Evolutionary conservation across 2,797 vertebrate species (phyloP).

Genomic region (Choloepus didactylus): DNA sequence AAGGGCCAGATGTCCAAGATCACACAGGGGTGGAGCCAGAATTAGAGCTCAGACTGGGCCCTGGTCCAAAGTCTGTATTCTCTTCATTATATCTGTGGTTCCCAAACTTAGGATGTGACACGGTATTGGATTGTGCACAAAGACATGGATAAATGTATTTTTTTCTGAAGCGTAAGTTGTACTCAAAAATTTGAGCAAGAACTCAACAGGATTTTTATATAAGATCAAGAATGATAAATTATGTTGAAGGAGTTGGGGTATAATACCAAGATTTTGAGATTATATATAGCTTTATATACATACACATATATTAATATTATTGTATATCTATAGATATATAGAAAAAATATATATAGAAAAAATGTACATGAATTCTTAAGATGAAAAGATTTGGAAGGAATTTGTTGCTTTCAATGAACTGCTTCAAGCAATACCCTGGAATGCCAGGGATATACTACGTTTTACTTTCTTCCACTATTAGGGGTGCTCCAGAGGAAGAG

Average conservation of each 20-base stretch:
- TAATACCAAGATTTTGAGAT: too few species aligned
- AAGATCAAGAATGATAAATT: neutral
- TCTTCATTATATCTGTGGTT: neutral
- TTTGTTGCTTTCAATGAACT: neutral
- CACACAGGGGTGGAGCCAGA: rapidly evolving
- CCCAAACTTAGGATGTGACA: neutral
- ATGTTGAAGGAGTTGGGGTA: too few species aligned
- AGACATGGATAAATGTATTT: neutral
- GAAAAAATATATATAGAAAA: neutral
- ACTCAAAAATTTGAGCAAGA: slow-evolving; percentile 36
- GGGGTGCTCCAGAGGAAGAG: neutral
- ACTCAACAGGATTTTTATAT: neutral
- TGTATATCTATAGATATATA: too few species aligned
- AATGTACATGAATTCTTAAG: slow-evolving; percentile 1
- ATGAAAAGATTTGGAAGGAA: slow-evolving; percentile 14
- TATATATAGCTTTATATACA: too few species aligned
- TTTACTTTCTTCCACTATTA: neutral
- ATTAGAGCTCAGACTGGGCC: neutral
- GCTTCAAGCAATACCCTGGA: neutral
- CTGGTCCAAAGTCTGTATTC: neutral
- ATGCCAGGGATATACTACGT: too few species aligned
- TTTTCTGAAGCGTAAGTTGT: neutral
- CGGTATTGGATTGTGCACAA: neutral
- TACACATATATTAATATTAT: too few species aligned
- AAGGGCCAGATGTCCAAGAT: neutral